Evolutionary conservation across 2,888 invertebrate species (phyloP), one percentile per base, ranked within the genome.

Genomic region (Thecocarcelia acutangulata): DNA sequence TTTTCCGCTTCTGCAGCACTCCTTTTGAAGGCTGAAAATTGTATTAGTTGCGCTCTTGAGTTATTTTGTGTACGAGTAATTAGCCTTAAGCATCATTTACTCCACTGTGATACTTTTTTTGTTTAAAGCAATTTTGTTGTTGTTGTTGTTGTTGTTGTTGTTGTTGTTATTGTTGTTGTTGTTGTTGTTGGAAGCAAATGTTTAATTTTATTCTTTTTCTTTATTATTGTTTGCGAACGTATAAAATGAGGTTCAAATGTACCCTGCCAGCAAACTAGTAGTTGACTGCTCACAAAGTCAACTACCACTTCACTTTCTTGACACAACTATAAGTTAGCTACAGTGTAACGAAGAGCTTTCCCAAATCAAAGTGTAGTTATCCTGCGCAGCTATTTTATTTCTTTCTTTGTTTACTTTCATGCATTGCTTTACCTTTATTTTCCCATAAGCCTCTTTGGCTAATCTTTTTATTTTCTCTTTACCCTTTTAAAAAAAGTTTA

Each of bases 1-100:
- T 73, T 74, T 69, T 74, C 73, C 73, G 56, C 72, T 69, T 73
- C 59, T 46, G 40, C 50, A 74, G 42, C 50, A 69, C 74, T 70
- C 40, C 54, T 76, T 81, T 50, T 73, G 77, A 74, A 68, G 40
- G n/a, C 13, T 28, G 24, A 33, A 73, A 58, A 63, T 72, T 72
- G 66, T 72, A 68, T 77, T n/a, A 73, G 69, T 56, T 69, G 68
- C 75, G 80, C 80, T 84, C 83, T 84, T 82, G 82, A 83, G 80
- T 83, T 78, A 82, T 83, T 84, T 82, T 70, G 56, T 58, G 73
- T 33, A 33, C 33, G 6, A 33, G 33, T 83, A 82, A 83, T 84
- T 82, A 78, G 73, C 84, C 83, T 80, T 68, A 83, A 82, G 83
- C 73, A 17, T 77, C 72, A 73, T 72, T 76, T 76, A 76, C 68